Conservation (phyloP, 2,797 vertebrate genomes). For the Podarcis lilfordi region DNA sequence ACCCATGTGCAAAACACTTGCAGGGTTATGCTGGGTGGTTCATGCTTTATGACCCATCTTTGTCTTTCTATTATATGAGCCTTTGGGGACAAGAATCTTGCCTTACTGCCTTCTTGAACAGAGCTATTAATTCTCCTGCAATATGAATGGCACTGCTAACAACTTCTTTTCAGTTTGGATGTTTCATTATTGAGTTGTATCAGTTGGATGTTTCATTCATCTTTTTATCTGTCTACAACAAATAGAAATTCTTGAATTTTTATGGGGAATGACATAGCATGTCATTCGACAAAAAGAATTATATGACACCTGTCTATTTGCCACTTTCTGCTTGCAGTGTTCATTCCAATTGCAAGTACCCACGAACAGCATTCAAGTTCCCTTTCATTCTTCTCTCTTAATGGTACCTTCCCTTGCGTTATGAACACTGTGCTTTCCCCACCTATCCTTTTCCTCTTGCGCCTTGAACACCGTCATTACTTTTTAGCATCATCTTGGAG, state of each 20-base stretch:
- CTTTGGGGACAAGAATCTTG: neutral
- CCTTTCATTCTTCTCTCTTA: neutral
- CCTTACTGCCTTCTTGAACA: neutral
- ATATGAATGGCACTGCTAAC: conserved; percentile 8
- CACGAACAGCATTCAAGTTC: neutral
- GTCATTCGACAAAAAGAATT: neutral
- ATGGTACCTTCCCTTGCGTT: neutral
- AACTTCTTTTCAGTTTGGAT: conserved; percentile 19
- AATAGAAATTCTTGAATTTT: neutral
- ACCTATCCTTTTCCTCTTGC: neutral
- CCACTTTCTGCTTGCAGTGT: neutral
- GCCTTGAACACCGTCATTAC: neutral
- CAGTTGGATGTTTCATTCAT: conserved; percentile 18
- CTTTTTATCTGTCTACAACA: conserved; percentile 21
- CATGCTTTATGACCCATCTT: neutral
- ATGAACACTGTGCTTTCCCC: neutral
- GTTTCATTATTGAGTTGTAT: conserved; percentile 47
- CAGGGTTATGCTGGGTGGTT: neutral
- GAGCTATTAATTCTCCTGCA: conserved; percentile 15
- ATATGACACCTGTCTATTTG: neutral
- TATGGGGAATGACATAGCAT: neutral
- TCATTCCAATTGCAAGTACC: neutral
- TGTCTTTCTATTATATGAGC: neutral
- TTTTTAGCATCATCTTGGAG: neutral
- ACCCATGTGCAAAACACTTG: neutral